Conservation (phyloP, 2,888 invertebrate genomes). For the Pemphredon lugubris region DNA sequence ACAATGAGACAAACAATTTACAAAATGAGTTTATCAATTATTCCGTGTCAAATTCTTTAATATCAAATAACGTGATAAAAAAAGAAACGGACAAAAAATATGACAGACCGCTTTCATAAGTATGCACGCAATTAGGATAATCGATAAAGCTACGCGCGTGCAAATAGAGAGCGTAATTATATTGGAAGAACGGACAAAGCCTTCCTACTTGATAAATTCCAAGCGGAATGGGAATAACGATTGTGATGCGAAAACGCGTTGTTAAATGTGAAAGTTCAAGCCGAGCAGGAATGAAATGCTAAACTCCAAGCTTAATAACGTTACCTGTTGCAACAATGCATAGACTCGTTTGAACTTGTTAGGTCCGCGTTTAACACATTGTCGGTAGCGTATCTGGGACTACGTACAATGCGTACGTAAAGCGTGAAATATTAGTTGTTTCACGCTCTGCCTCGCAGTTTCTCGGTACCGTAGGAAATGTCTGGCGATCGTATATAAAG, state of each 20-base stretch:
- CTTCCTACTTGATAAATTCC: conserved; percentile 33
- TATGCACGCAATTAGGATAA: conserved; percentile 1
- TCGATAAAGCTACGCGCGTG: conserved; percentile 31
- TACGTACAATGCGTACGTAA: conserved; percentile 23
- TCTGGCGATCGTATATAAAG: not conserved
- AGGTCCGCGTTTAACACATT: conserved; percentile 37
- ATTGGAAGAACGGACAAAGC: conserved; percentile 38
- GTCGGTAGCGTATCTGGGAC: conserved; percentile 25
- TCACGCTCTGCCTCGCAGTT: conserved; percentile 16
- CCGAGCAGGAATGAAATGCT: conserved; percentile 32
- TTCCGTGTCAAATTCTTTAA: no score
- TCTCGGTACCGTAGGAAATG: not conserved
- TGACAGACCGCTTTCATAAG: no score
- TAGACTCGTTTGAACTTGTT: conserved; percentile 45
- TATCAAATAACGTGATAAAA: no score
- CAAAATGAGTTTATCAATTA: no score
- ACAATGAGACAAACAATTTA: no score
- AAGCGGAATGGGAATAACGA: conserved; percentile 42
- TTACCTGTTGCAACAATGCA: conserved; percentile 36
- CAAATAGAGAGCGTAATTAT: conserved; percentile 37
- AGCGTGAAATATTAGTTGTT: conserved; percentile 46
- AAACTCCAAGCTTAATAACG: conserved; percentile 21
- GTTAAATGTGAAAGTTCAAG: conserved; percentile 51
- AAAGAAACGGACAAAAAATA: no score
- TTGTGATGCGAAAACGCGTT: conserved; percentile 49